Base-by-base conservation (phyloP, 2,113 vertebrate species). In the Cynopterus brachyotis region DNA sequence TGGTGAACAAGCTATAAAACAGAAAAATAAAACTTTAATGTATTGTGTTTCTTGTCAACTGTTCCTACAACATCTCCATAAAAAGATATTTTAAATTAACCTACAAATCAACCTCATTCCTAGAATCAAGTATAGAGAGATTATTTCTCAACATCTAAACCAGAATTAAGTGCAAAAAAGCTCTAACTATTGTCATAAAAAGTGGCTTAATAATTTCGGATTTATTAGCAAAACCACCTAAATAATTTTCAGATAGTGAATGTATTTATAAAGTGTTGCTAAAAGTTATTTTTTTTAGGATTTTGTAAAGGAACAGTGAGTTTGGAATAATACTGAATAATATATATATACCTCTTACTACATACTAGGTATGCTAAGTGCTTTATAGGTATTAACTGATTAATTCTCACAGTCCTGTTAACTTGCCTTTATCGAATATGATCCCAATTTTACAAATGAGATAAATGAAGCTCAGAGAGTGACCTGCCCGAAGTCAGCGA, bases 51-150 rank as follows among this genome's bases (percentile, higher is more conserved):
- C 45, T 60, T 47, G 28, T 60, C n/a, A 75, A 69, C 28, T 93
- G 37, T 73, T 75, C n/a, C 47, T 83, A 6, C 28, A 91, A 80
- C 12, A 89, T 53, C 32, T 70, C n/a, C 50, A 76, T 73, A 42
- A 95, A 95, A 89, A 50, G 6, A n/a, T 72, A 60, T 88, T 89
- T 59, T 90, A 50, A 66, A 94, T 67, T 76, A 67, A 96, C 32
- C 89, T 60, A 73, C 50, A 79, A 94, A 82, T 92, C 40, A 92
- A 79, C 32, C 35, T 5, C 9, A 47, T 9, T 2, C 28, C 76
- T 32, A 92, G 45, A 76, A 42, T 66, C 40, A 89, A 97, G 66
- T 40, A 57, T 9, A 70, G 60, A 50, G 60, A 86, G 32, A 96
- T 40, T 32, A 80, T 40, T 70, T 84, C 24, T 95, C 78, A 91